phyloP scores from a whole-genome alignment of 2,797 vertebrate species.

The Triplophysa yarkandensis region DNA sequence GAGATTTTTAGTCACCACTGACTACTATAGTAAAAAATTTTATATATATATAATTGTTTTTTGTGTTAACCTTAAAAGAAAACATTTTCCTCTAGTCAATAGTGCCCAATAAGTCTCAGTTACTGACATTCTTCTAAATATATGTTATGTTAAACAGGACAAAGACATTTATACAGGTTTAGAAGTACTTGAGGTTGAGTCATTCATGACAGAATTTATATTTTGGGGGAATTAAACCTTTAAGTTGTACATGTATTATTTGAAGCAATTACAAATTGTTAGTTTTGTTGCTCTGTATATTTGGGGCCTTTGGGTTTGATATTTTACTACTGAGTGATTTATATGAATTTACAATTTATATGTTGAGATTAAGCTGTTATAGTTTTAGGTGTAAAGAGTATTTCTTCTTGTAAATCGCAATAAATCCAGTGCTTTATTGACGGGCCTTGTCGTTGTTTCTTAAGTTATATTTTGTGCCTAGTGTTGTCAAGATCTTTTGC shows the following conservation, averaged over 20 bases:
- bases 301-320: conserved; percentile 11
- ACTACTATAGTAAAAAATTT: too few species aligned
- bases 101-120: too few species aligned
- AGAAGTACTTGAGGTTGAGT: too few species aligned
- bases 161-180: too few species aligned
- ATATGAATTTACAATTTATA: background rate
- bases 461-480: background rate
- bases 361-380: background rate
- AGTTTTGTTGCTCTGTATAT: conserved; percentile 6
- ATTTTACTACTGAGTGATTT: conserved; percentile 25
- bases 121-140: too few species aligned
- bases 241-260: background rate
- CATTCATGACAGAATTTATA: too few species aligned
- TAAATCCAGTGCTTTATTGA: conserved; percentile 10
- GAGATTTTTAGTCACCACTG: too few species aligned
- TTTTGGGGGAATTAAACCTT: too few species aligned
- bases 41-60: too few species aligned
- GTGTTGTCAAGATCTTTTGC: background rate
- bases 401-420: conserved; percentile 10
- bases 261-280: background rate
- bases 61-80: too few species aligned
- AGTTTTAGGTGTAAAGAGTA: conserved; percentile 3
- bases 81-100: too few species aligned
- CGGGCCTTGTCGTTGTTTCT: background rate
- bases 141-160: too few species aligned